phyloP scores from a whole-genome alignment of 2,888 invertebrate species.

The Quadroppia sp. region DNA sequence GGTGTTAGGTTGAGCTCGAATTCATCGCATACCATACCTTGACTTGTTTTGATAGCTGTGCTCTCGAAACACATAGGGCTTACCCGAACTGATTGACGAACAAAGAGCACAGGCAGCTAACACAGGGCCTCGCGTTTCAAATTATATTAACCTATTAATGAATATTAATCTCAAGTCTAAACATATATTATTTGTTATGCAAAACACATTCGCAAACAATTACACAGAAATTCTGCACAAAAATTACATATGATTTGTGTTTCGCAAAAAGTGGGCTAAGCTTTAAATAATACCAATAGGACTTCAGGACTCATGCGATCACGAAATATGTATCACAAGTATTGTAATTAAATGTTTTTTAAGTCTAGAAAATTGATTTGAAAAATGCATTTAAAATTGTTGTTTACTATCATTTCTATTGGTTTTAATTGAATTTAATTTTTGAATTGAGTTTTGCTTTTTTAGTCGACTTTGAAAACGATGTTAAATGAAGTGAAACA shows the following conservation, averaged over 20 bases:
- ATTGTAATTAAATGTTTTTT: neutral
- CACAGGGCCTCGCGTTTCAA: conserved; percentile 3
- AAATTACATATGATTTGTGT: too few relatives aligned
- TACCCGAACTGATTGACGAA: conserved; percentile 19
- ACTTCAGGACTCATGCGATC: neutral
- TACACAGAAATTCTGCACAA: neutral
- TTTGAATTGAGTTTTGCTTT: too few relatives aligned
- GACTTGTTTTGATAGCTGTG: neutral
- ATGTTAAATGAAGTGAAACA: conserved; percentile 12
- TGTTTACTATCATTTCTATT: neutral
- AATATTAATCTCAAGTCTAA: neutral
- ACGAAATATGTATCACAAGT: neutral
- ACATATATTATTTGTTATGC: neutral
- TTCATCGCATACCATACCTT: neutral
- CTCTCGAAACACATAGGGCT: neutral
- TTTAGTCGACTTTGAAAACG: neutral
- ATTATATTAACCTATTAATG: conserved; percentile 31
- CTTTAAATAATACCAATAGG: conserved; percentile 5
- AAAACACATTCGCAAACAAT: neutral
- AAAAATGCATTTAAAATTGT: neutral
- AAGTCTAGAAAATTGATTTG: neutral
- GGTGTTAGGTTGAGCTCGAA: too few relatives aligned
- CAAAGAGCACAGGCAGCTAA: neutral
- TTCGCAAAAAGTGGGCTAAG: conserved; percentile 23
- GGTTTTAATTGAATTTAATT: conserved; percentile 3